A percentile compares a stretch with the other conserved stretches of the same genome.
Evolutionary conservation across 2,888 invertebrate genomes (phyloP).

Genomic region (Temnothorax rugatulus): DNA sequence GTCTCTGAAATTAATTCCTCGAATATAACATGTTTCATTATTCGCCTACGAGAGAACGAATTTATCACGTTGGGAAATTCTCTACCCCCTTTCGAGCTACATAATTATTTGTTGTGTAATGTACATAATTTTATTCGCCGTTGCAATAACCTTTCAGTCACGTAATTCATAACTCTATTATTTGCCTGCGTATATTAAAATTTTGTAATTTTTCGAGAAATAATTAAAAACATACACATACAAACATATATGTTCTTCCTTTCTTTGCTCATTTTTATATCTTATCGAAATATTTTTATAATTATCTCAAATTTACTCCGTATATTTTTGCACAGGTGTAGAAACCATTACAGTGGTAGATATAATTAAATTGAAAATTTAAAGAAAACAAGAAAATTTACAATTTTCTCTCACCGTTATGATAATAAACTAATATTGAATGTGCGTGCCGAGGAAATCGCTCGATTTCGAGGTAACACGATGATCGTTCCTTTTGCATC

Average conservation of each 20-base stretch:
- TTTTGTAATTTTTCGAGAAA: neutral
- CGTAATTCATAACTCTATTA: neutral
- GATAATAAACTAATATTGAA: neutral
- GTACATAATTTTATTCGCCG: neutral
- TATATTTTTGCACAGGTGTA: neutral
- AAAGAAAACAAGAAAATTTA: neutral
- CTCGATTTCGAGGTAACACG: neutral
- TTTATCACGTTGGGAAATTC: neutral
- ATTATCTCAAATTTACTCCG: neutral
- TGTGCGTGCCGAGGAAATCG: neutral
- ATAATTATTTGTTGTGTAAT: constrained; percentile 3
- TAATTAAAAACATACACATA: neutral
- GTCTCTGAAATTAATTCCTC: constrained; percentile 20
- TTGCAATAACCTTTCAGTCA: neutral
- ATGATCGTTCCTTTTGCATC: constrained; percentile 7
- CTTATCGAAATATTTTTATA: neutral
- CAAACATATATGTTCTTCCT: neutral
- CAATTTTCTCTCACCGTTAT: no score
- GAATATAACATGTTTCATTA: neutral
- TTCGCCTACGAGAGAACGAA: neutral
- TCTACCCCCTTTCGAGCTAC: no score
- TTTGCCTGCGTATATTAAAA: neutral
- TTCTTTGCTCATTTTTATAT: neutral
- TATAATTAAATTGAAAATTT: neutral
- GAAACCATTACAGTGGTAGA: neutral